phyloP scores from a whole-genome alignment of 2,113 vertebrate genomes.

The Thermophis baileyi region DNA sequence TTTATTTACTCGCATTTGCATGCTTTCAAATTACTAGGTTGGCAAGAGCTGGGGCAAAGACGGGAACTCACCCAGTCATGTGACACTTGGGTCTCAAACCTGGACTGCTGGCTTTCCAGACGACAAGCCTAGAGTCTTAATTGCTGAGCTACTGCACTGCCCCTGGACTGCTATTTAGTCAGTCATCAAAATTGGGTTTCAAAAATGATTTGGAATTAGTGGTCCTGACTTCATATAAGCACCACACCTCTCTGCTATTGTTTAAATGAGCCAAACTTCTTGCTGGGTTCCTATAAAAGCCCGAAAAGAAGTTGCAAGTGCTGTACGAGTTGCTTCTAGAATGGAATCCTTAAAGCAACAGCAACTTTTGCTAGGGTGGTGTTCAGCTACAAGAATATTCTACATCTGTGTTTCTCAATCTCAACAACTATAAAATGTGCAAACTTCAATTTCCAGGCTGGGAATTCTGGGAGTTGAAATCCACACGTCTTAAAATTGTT shows the following conservation, averaged over 20 bases:
- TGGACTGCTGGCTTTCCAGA: too few relatives aligned
- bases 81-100: background rate
- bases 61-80: background rate
- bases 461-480: background rate
- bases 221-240: background rate
- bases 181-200: background rate
- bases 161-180: background rate
- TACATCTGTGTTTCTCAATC: background rate
- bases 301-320: background rate
- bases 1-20: background rate
- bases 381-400: background rate
- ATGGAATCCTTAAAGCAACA: background rate
- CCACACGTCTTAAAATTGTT: background rate
- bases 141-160: background rate
- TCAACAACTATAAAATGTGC: background rate
- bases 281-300: background rate
- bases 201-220: background rate
- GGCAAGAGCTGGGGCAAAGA: background rate
- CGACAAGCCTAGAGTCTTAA: background rate
- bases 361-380: background rate
- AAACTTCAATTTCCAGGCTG: background rate
- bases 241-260: background rate
- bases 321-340: background rate
- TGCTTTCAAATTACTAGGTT: background rate
- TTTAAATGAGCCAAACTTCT: background rate